A percentile compares a stretch with the other conserved stretches of the same genome.
phyloP scores from a whole-genome alignment of 2,888 invertebrate genomes.

The Stictocephala bisonia region DNA sequence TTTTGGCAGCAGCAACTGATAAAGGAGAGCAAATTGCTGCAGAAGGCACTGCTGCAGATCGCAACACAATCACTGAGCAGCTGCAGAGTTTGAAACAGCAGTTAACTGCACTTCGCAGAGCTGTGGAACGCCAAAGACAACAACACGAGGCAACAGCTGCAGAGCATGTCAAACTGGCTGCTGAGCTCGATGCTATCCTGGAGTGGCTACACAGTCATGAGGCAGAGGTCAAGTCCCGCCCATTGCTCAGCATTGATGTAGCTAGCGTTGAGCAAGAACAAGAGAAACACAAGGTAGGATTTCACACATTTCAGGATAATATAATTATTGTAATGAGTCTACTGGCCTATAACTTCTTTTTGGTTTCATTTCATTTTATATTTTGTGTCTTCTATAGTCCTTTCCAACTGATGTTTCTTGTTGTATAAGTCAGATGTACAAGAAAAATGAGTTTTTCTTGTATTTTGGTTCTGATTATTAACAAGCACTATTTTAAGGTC shows the following conservation, averaged over 20 bases:
- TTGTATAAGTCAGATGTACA: too few species aligned
- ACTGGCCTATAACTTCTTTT: too few species aligned
- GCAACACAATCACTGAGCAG: constrained; percentile 88
- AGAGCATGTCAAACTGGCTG: constrained; percentile 86
- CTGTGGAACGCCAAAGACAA: constrained; percentile 87
- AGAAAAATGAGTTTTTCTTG: too few species aligned
- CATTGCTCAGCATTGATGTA: constrained; percentile 81
- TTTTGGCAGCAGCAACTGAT: constrained; percentile 86
- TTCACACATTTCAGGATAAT: too few species aligned
- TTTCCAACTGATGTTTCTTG: too few species aligned
- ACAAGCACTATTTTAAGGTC: too few species aligned
- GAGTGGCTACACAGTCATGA: constrained; percentile 88
- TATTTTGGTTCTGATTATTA: too few species aligned
- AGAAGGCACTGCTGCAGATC: constrained; percentile 88
- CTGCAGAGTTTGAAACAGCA: constrained; percentile 89
- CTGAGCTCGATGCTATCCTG: constrained; percentile 84
- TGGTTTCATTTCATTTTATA: too few species aligned
- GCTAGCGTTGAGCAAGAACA: constrained; percentile 84
- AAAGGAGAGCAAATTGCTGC: constrained; percentile 94
- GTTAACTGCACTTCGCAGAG: constrained; percentile 67
- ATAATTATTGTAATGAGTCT: too few species aligned
- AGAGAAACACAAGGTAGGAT: constrained; percentile 71
- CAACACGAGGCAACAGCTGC: constrained; percentile 90
- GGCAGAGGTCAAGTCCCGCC: constrained; percentile 82
- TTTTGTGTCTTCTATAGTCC: too few species aligned